These are phyloP conservation scores for Pristionchus entomophagus DNA, from an alignment of 2,888 invertebrate genomes.

Conservation along the genomic window DNA sequence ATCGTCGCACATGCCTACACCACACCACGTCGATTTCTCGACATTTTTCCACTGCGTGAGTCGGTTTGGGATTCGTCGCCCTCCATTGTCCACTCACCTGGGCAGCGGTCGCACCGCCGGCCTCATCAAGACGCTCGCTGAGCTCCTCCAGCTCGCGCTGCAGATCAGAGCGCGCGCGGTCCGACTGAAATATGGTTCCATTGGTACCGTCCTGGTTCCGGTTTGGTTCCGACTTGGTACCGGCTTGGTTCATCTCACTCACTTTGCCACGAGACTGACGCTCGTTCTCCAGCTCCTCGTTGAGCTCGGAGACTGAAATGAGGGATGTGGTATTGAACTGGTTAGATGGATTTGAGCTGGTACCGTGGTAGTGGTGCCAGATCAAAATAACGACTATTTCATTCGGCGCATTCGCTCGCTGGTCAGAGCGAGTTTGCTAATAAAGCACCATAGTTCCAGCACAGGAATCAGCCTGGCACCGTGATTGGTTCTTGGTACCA, in stretches of 20 bases:
- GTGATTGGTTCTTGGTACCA: too few relatives aligned
- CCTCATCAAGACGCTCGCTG: constrained; percentile 90
- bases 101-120: constrained; percentile 98
- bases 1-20: too few relatives aligned
- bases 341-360: too few relatives aligned
- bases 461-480: too few relatives aligned
- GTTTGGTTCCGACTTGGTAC: neutral
- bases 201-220: neutral
- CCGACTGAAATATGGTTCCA: constrained; percentile 80
- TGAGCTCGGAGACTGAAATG: constrained; percentile 88
- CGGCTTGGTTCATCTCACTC: too few relatives aligned
- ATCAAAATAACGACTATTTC: too few relatives aligned
- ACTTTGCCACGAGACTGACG: constrained; percentile 63
- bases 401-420: too few relatives aligned
- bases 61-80: neutral
- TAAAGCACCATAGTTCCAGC: too few relatives aligned
- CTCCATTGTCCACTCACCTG: constrained; percentile 79
- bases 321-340: constrained; percentile 94
- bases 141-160: constrained; percentile 96
- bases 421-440: too few relatives aligned
- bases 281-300: constrained; percentile 99
- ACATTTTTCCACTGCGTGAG: neutral
- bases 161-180: constrained; percentile 93
- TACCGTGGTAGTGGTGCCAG: too few relatives aligned
- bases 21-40: neutral